phyloP scores from a whole-genome alignment of 2,113 vertebrate species.

The Gasterosteus aculeatus region DNA sequence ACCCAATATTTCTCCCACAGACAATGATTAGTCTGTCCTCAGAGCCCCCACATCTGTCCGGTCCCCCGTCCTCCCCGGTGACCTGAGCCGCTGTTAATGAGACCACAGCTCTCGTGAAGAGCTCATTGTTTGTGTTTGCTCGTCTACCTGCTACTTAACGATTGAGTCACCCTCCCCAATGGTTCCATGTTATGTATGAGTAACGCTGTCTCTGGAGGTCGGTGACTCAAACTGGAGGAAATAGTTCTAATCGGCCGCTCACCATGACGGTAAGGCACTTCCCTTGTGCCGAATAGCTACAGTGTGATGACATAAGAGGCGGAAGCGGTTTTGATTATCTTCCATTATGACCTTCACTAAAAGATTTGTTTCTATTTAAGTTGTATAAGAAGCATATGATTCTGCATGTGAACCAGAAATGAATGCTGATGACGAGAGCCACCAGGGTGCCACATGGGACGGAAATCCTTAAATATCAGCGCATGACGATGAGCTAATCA shows the following conservation, averaged over 20 bases:
- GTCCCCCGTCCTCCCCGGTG: neutral
- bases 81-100: neutral
- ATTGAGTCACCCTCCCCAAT: constrained; percentile 50
- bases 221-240: constrained; percentile 67
- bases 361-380: neutral
- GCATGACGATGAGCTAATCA: neutral
- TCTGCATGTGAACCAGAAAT: neutral
- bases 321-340: neutral
- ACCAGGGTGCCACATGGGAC: neutral
- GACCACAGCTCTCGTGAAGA: constrained; percentile 7
- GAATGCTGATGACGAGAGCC: neutral
- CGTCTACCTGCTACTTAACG: constrained; percentile 27
- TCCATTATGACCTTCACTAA: neutral
- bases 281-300: neutral
- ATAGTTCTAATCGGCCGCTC: constrained; percentile 26
- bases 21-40: constrained; percentile 18
- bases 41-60: neutral
- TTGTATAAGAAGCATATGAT: neutral
- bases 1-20: neutral
- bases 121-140: constrained; percentile 33
- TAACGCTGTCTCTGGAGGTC: constrained; percentile 23
- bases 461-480: neutral
- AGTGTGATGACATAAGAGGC: neutral
- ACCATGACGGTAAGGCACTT: constrained; percentile 10
- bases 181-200: constrained; percentile 34